Conservation (phyloP, 1,140 invertebrate genomes). For the Zaprionus lachaisei region DNA sequence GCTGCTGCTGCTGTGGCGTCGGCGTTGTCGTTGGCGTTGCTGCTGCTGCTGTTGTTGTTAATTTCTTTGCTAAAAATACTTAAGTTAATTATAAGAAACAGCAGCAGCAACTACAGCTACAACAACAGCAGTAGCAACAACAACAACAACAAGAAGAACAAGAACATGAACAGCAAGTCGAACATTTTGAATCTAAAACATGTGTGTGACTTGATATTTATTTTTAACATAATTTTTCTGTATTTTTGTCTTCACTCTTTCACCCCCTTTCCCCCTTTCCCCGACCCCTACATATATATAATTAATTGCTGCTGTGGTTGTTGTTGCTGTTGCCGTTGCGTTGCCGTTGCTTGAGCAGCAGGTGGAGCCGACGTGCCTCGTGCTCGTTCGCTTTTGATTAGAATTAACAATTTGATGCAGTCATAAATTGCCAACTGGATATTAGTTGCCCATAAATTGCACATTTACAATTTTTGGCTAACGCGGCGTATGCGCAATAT, state of each 20-base stretch:
- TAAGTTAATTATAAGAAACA: conserved; percentile 77
- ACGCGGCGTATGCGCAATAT: conserved; percentile 61
- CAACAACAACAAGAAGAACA: background rate
- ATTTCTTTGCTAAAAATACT: conserved; percentile 73
- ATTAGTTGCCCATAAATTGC: conserved; percentile 60
- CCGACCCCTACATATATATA: background rate
- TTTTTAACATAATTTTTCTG: conserved; percentile 60
- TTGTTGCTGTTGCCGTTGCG: background rate
- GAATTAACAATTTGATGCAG: conserved; percentile 52
- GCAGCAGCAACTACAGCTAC: conserved; percentile 10
- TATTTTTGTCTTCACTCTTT: conserved; percentile 22
- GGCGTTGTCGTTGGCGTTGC: conserved; percentile 12
- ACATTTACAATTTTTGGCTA: conserved; percentile 42
- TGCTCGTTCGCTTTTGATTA: conserved; percentile 25
- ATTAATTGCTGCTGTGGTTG: background rate
- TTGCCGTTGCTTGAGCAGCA: conserved; percentile 12
- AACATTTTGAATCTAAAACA: conserved; percentile 75
- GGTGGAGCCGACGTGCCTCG: conserved; percentile 34
- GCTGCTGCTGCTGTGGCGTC: conserved; percentile 11
- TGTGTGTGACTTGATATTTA: conserved; percentile 79
- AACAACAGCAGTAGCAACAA: background rate
- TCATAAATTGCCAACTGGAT: conserved; percentile 52
- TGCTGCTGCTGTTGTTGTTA: conserved; percentile 40
- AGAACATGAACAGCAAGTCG: conserved; percentile 27
- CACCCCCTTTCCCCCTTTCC: background rate